phyloP scores from a whole-genome alignment of 1,140 invertebrate genomes.

The Ceratina japonica region DNA sequence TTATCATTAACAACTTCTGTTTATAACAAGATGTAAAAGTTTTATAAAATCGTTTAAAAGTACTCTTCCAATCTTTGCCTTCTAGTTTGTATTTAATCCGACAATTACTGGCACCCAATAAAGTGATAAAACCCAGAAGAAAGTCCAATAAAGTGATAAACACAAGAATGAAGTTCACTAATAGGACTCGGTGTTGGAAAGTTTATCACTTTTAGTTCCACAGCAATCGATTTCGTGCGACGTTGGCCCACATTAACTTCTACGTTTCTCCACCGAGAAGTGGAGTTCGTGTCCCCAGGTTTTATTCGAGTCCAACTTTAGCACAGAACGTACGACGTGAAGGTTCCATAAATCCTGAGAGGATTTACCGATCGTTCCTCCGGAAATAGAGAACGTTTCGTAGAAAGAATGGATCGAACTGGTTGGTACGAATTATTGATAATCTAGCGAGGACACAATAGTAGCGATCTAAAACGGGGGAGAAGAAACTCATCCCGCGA shows the following conservation, averaged over 20 bases:
- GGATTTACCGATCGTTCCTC: background rate
- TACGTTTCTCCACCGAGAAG: background rate
- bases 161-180: no score
- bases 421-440: constrained; percentile 13
- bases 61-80: no score
- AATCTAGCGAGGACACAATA: background rate
- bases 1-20: no score
- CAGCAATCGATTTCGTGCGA: background rate
- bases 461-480: background rate
- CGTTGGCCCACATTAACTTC: background rate
- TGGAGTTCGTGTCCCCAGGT: background rate
- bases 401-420: background rate
- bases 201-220: background rate
- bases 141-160: no score
- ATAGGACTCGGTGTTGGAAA: no score
- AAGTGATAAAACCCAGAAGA: no score
- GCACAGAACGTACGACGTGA: background rate
- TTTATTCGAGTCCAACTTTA: background rate
- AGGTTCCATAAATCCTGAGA: constrained; percentile 14
- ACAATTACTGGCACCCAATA: no score
- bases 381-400: background rate
- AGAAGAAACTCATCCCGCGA: background rate
- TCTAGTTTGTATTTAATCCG: no score
- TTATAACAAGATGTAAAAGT: no score
- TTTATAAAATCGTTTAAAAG: no score